Percentiles rank a stretch among this genome's conserved stretches.
Conservation (phyloP, 2,113 vertebrate genomes). For the Pterocles orientalis region DNA sequence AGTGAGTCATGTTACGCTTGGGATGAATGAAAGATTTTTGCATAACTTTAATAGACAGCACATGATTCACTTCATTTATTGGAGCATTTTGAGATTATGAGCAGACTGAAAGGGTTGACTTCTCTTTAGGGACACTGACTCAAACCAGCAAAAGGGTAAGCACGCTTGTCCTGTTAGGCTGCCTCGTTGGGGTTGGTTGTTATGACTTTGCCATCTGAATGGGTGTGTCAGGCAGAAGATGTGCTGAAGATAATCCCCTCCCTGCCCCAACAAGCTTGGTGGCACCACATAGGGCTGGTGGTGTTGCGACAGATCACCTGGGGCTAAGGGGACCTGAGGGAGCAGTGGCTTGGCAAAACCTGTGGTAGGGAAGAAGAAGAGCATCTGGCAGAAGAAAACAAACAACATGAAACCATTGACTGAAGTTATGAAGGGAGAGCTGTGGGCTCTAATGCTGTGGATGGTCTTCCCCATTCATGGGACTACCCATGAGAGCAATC, state of each 20-base stretch:
- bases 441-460: not conserved
- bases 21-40: not conserved
- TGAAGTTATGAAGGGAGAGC: not conserved
- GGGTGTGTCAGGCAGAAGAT: not conserved
- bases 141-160: not conserved
- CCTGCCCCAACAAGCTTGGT: rapidly evolving
- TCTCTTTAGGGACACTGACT: not conserved
- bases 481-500: not conserved
- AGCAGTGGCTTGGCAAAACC: not conserved
- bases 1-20: not conserved
- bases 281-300: not conserved
- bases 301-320: not conserved
- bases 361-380: not conserved
- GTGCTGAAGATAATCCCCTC: not conserved
- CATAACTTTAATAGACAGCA: not conserved
- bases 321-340: not conserved
- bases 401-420: not conserved
- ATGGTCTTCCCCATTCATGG: not conserved
- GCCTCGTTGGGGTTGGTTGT: rapidly evolving
- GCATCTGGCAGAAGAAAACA: not conserved
- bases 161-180: rapidly evolving
- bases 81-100: not conserved
- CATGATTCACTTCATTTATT: not conserved
- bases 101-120: not conserved
- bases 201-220: not conserved